phyloP scores from a whole-genome alignment of 2,113 vertebrate species.

The Odocoileus hemionus region DNA sequence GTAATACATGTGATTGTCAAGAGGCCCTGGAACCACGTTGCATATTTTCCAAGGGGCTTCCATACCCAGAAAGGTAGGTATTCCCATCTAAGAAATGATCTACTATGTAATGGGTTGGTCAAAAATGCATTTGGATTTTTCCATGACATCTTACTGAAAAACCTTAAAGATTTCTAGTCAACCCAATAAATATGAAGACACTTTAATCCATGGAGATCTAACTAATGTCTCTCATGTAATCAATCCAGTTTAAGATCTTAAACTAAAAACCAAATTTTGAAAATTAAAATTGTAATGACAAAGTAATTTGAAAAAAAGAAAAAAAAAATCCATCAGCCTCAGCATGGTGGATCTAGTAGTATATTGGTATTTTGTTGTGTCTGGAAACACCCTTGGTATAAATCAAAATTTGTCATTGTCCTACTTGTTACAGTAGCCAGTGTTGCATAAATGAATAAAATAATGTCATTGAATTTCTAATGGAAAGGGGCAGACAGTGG shows the following conservation, averaged over 20 bases:
- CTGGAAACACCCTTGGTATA: not conserved
- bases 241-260: not conserved
- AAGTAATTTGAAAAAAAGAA: not conserved
- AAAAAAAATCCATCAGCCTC: not conserved
- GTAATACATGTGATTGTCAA: not conserved
- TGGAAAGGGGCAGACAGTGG: not conserved
- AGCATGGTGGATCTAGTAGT: not conserved
- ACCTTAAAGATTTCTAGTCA: not conserved
- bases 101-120: not conserved
- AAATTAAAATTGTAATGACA: not conserved
- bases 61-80: not conserved
- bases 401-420: not conserved
- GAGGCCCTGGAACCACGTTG: not conserved
- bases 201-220: not conserved
- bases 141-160: not conserved
- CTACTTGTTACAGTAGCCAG: not conserved
- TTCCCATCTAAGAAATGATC: not conserved
- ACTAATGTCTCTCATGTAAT: not conserved
- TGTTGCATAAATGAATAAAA: not conserved
- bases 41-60: not conserved
- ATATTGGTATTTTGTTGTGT: not conserved
- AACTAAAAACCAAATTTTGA: not conserved
- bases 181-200: not conserved
- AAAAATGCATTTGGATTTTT: not conserved
- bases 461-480: not conserved